These are phyloP conservation scores for Phalacrocorax carbo DNA, from an alignment of 2,113 vertebrate species.

Conservation along the genomic window DNA sequence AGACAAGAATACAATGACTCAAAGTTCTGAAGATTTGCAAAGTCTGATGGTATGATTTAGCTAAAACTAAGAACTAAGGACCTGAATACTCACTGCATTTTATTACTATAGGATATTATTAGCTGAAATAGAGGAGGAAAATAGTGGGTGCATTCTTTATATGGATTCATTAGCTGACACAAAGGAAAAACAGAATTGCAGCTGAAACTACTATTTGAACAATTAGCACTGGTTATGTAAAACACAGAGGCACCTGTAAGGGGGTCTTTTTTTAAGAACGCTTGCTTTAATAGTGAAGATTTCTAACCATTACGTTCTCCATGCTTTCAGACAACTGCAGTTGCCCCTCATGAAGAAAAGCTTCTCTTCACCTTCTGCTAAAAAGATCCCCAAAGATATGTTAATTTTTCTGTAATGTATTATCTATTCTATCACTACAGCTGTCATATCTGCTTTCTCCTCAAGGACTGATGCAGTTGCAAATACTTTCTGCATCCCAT, in stretches of 20 bases:
- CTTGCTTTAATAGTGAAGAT: background rate
- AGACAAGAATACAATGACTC: background rate
- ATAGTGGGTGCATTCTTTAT: background rate
- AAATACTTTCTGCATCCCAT: background rate
- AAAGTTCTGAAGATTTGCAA: background rate
- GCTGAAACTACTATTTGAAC: background rate
- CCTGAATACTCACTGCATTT: background rate
- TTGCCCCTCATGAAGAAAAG: background rate
- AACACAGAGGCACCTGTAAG: background rate
- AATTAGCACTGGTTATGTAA: background rate
- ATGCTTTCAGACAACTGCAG: background rate
- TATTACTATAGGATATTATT: background rate
- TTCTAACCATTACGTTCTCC: background rate
- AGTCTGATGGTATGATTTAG: background rate
- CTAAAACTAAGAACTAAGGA: background rate
- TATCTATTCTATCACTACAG: background rate
- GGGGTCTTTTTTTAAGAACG: background rate
- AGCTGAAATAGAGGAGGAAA: background rate
- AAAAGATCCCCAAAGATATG: conserved; percentile 1
- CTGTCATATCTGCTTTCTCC: background rate
- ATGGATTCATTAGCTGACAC: background rate
- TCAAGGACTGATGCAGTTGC: conserved; percentile 3
- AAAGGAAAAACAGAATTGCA: background rate
- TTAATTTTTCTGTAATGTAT: conserved; percentile 23
- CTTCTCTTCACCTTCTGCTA: background rate